These are phyloP conservation scores for Notarius quadriscutis DNA, from an alignment of 2,113 vertebrate species.

Conservation along the genomic window DNA sequence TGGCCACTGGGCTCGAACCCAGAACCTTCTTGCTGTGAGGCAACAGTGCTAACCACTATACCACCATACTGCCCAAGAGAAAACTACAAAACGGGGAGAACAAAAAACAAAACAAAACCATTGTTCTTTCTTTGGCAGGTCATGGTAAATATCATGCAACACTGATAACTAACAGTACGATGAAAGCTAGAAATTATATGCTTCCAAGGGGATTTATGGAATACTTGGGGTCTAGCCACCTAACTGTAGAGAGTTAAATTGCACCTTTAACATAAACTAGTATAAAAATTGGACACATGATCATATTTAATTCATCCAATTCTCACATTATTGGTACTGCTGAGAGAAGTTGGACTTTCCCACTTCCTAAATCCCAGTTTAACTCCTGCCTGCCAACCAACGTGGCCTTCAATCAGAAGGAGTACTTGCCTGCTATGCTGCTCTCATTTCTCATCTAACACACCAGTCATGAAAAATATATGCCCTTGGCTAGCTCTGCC, in stretches of 20 bases:
- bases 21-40: too few relatives aligned
- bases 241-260: neutral
- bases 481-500: constrained; percentile 34
- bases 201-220: neutral
- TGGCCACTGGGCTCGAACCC: too few relatives aligned
- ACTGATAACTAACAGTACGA: neutral
- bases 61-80: neutral
- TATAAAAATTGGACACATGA: neutral
- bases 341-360: neutral
- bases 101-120: neutral
- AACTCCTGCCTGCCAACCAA: neutral
- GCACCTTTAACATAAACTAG: neutral
- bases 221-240: neutral
- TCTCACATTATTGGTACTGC: neutral
- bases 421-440: neutral
- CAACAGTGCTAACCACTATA: too few relatives aligned
- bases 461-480: constrained; percentile 51
- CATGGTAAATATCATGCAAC: neutral
- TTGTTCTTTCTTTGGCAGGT: neutral
- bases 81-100: neutral
- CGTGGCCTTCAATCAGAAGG: neutral
- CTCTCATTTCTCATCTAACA: constrained; percentile 24
- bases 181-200: neutral
- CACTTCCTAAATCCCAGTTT: too few relatives aligned
- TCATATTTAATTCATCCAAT: neutral